These are phyloP conservation scores for Nannospalax galili DNA, from an alignment of 2,113 vertebrate species.

Conservation along the genomic window DNA sequence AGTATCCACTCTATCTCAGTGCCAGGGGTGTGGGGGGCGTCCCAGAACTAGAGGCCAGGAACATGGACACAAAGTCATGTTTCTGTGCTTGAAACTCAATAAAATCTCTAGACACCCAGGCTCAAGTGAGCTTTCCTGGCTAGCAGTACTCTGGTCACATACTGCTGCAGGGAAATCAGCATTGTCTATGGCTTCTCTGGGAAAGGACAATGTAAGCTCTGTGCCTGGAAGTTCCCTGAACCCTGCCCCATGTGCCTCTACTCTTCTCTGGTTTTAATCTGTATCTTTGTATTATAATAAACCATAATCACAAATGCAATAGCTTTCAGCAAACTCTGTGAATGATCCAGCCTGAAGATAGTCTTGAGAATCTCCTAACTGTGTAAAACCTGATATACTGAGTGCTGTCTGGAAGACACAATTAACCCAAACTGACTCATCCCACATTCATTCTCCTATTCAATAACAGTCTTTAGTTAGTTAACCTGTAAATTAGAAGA, in stretches of 20 bases:
- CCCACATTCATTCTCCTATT: background rate
- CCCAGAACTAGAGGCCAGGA: background rate
- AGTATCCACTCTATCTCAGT: background rate
- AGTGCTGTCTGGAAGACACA: background rate
- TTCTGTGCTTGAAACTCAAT: background rate
- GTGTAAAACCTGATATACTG: background rate
- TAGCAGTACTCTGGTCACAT: background rate
- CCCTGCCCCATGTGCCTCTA: background rate
- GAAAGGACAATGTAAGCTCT: background rate
- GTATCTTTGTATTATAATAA: background rate
- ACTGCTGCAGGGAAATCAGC: background rate
- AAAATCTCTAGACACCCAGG: background rate
- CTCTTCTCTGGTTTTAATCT: background rate
- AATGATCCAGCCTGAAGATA: background rate
- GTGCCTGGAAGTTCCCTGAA: background rate
- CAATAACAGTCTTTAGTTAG: background rate
- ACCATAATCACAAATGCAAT: background rate
- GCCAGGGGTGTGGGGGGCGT: background rate
- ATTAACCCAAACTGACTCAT: background rate
- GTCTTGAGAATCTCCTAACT: background rate
- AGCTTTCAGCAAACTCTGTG: background rate
- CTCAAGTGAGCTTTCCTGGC: background rate
- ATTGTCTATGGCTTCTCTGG: background rate
- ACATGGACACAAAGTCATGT: background rate
- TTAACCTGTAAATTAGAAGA: slow-evolving; percentile 23